Percentiles rank a stretch among this genome's conserved stretches.
These are phyloP conservation scores for Rhinichthys klamathensis DNA, from an alignment of 2,113 vertebrate genomes.

Conservation along the genomic window DNA sequence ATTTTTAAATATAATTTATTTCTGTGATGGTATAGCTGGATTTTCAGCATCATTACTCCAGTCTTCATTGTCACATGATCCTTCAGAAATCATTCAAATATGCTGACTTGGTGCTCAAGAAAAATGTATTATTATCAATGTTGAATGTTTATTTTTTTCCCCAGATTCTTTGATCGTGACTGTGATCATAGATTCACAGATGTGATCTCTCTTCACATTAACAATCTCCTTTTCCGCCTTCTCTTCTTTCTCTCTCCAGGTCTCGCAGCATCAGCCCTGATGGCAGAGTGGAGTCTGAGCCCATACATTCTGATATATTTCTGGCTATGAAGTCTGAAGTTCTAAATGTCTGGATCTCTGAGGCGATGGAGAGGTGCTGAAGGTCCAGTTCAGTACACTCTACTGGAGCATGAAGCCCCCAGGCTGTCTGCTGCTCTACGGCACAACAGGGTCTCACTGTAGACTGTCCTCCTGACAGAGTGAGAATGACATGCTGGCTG, in stretches of 20 bases:
- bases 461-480: not conserved
- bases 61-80: no score
- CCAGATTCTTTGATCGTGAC: not conserved
- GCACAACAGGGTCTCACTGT: conserved; percentile 70
- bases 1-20: not conserved
- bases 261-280: not conserved
- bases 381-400: conserved; percentile 85
- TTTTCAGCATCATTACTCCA: no score
- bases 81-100: not conserved
- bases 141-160: not conserved
- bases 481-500: not conserved
- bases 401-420: conserved; percentile 73
- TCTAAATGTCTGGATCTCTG: conserved; percentile 75
- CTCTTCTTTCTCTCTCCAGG: not conserved
- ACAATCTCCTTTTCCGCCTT: not conserved
- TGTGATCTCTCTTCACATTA: not conserved
- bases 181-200: not conserved
- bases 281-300: not conserved
- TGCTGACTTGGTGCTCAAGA: not conserved
- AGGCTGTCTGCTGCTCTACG: conserved; percentile 66
- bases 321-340: conserved; percentile 5
- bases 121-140: not conserved
- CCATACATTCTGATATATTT: not conserved
- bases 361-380: conserved; percentile 48
- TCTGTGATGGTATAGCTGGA: not conserved